Evolutionary conservation across 2,888 invertebrate species (phyloP), one percentile per base, ranked within the genome.

Genomic region (Drosophila suboccidentalis): DNA sequence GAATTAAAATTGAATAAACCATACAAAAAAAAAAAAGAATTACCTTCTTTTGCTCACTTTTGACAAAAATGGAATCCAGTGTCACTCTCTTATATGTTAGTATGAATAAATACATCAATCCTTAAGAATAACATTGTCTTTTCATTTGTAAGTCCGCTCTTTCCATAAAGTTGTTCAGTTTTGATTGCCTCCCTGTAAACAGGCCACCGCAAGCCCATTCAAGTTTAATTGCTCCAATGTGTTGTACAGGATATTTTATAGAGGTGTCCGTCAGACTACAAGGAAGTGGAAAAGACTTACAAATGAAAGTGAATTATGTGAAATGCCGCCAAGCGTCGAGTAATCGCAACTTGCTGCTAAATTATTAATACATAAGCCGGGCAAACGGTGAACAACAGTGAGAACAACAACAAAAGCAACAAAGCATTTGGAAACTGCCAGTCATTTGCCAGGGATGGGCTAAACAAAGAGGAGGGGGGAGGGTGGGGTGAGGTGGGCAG

Each of bases 331-430:
- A 72, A 82, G 75, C 75, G 82, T 82, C 82, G 76, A 72, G 79
- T 84, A 84, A 84, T 82, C 75, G 70, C 76, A 73, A 64, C 50
- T 73, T 49, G 68, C 62, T 75, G 71, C 71, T 85, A 85, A 86
- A 86, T 87, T 86, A 86, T 87, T 82, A 86, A 86, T 86, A 82
- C 82, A 73, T 75, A 75, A 79, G 74, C 64, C 71, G 62, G 60
- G 46, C 29, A 39, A 69, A 71, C 64, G 71, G 54, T 61, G 47
- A 71, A 74, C 78, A 78, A 72, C 85, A 80, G 74, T 65, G 75
- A 73, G 55, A 75, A 73, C 73, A 78, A 68, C 67, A 64, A 66
- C 67, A 64, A 63, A 50, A 55, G 43, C 26, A 32, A 57, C 57
- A 67, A 41, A 36, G 54, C 60, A 58, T 22, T 69, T 58, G 49